Evolutionary conservation across 30 jellyfish, hydroid and myxozoan species (phyloP).

Genomic region (Cassiopea xamachana): DNA sequence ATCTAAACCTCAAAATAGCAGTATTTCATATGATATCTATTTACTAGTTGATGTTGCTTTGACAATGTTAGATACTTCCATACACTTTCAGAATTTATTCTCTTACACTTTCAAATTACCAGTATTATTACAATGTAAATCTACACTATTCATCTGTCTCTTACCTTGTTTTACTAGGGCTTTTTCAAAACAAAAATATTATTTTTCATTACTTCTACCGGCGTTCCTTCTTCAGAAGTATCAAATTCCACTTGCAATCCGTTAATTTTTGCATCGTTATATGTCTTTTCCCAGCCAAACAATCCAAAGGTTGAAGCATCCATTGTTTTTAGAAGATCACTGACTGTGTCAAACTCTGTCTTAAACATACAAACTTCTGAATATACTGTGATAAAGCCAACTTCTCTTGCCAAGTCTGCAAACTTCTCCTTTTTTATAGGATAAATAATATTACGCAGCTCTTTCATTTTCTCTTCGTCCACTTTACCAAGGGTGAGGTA

Average conservation of each 20-base stretch:
- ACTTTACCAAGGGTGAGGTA: background rate
- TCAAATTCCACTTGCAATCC: background rate
- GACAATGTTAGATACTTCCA: too few species aligned
- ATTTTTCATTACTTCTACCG: background rate
- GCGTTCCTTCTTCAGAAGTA: background rate
- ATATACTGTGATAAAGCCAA: background rate
- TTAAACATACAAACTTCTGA: background rate
- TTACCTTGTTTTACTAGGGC: too few species aligned
- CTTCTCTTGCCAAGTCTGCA: slow-evolving; percentile 6
- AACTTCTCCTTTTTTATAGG: background rate
- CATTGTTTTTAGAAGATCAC: background rate
- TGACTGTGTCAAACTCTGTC: background rate
- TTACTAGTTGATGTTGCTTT: too few species aligned
- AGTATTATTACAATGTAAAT: too few species aligned
- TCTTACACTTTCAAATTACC: too few species aligned
- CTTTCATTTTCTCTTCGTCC: background rate
- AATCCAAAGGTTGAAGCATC: slow-evolving; percentile 5
- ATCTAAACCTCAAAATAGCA: too few species aligned
- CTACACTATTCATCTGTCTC: too few species aligned
- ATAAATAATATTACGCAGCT: background rate
- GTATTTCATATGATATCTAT: too few species aligned
- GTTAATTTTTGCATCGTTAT: background rate
- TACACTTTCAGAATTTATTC: too few species aligned
- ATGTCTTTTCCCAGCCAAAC: background rate
- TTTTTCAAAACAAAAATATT: background rate